Evolutionary conservation across 2,797 vertebrate species (phyloP).

Genomic region (Sebastes dallii): DNA sequence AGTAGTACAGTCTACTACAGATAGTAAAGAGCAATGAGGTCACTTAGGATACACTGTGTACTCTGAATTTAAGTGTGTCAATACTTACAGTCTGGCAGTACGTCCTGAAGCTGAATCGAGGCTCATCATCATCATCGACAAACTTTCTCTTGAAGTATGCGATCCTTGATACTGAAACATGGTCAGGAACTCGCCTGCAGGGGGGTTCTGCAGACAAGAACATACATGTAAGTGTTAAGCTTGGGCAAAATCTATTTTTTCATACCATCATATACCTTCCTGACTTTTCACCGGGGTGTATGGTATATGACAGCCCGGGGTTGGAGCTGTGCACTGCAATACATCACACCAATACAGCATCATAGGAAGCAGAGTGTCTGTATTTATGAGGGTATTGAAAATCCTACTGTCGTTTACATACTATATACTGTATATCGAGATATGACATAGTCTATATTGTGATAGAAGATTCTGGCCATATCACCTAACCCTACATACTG

Average conservation of each 20-base stretch:
- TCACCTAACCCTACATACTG: too few species aligned
- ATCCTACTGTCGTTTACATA: not conserved
- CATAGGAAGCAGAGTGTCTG: fast-evolving
- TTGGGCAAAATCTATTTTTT: not conserved
- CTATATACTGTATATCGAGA: too few species aligned
- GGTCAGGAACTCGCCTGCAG: slow-evolving; percentile 89
- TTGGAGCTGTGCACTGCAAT: not conserved
- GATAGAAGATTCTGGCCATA: too few species aligned
- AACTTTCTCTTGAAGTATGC: slow-evolving; percentile 98
- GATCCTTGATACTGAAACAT: slow-evolving; percentile 90
- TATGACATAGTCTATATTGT: too few species aligned
- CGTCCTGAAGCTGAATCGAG: slow-evolving; percentile 88
- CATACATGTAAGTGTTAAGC: not conserved
- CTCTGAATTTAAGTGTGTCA: not conserved
- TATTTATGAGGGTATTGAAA: not conserved
- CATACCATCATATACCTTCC: not conserved
- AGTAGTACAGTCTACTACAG: not conserved
- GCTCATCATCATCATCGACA: slow-evolving; percentile 93
- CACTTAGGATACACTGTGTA: not conserved
- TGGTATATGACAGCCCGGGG: too few species aligned
- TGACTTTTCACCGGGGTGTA: too few species aligned
- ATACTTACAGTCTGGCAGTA: slow-evolving; percentile 91
- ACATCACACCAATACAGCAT: not conserved
- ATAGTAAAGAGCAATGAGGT: not conserved
- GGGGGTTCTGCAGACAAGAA: slow-evolving; percentile 57